These are phyloP conservation scores for Cantharis flavilabris DNA, from an alignment of 2,888 invertebrate genomes.

Conservation along the genomic window DNA sequence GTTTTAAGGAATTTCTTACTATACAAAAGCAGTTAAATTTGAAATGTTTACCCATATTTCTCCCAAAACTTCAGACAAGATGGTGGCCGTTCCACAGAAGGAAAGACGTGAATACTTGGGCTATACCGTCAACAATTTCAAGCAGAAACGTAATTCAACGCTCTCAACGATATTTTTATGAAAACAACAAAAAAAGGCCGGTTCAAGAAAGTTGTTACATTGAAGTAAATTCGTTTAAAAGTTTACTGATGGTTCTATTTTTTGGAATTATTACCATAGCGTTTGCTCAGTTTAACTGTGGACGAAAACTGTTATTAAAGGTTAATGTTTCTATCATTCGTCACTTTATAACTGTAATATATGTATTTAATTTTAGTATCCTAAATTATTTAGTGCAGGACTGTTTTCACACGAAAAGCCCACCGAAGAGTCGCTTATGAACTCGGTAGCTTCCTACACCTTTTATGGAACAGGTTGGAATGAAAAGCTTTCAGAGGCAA, in stretches of 20 bases:
- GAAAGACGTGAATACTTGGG: conserved; percentile 18
- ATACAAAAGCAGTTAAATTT: conserved; percentile 62
- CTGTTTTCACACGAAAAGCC: conserved; percentile 69
- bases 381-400: conserved; percentile 71
- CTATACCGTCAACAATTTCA: conserved; percentile 77
- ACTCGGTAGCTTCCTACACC: conserved; percentile 67
- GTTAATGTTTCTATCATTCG: conserved; percentile 47
- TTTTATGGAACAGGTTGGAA: conserved; percentile 83
- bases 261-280: conserved; percentile 65
- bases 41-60: conserved; percentile 62
- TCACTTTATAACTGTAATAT: neutral
- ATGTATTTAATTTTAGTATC: conserved; percentile 33
- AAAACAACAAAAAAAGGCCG: conserved; percentile 71
- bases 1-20: neutral
- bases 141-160: conserved; percentile 82
- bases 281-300: conserved; percentile 63
- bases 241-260: conserved; percentile 58
- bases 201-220: conserved; percentile 77
- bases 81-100: conserved; percentile 40
- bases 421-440: conserved; percentile 62
- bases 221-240: conserved; percentile 56
- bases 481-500: conserved; percentile 61
- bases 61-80: conserved; percentile 65
- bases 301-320: conserved; percentile 67
- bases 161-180: conserved; percentile 76